Evolutionary conservation across 2,113 vertebrate species (phyloP), one percentile per base, ranked within the genome.

Genomic region (Istiophorus platypterus): DNA sequence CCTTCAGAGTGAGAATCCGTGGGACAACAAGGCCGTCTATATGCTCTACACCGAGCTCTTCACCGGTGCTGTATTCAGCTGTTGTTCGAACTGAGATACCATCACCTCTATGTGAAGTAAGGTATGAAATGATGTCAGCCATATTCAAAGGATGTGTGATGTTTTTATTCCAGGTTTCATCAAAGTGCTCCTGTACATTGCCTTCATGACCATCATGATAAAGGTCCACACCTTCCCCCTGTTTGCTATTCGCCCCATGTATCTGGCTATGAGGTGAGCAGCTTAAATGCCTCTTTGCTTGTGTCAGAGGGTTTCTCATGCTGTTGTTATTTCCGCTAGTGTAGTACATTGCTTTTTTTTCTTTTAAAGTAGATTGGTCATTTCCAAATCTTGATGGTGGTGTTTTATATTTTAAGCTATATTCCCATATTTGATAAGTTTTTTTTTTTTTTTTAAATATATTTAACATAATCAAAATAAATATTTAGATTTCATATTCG

Each of bases 201-300:
- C 98, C 13, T 99, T 99, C 93, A 99, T 99, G 98, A 98, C 97
- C 75, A 99, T 99, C 90, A 99, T 99, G 98, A 99, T 99, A 88
- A 99, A 99, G 85, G 97, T 99, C 17, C 98, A 99, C 93, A 99
- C 98, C 10, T 99, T 99, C 94, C 98, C 98, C 0, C 95, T 99
- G 65, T 99, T 99, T 2, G 98, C 98, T 89, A 99, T 99, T 72
- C 96, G 98, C n/a, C 98, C 98, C 81, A 99, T 99, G 98, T 99
- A 99, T 92, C 93, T 99, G 87, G 97, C 98, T n/a, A 99, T 99
- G 97, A 97, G 98, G 98, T 98, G 78, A 96, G 96, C 18, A 2
- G 5, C 9, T 72, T 22, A 54, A 8, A 45, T 66, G 15, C 1
- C 8, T 34, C 15, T 56, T 1, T 69, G 42, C 12, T 6, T 61